A percentile compares a stretch with the other conserved stretches of the same genome.
Conservation (phyloP, 1,140 invertebrate species). For the Drosophila kurseongensis region DNA sequence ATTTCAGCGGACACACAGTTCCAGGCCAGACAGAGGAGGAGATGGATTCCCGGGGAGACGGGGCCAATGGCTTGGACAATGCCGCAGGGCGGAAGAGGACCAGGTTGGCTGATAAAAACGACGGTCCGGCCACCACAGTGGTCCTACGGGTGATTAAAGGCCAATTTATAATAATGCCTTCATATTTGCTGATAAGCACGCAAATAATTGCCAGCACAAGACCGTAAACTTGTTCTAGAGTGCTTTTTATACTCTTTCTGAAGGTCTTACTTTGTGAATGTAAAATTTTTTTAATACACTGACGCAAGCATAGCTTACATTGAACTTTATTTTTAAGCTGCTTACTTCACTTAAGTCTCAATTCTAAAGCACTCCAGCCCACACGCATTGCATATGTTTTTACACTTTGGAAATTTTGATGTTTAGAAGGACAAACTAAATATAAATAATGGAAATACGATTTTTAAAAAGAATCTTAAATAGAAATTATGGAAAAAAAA, state of each 20-base stretch:
- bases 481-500: too few species aligned
- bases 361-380: too few species aligned
- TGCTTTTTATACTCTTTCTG: background rate
- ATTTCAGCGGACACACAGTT: slow-evolving; percentile 59
- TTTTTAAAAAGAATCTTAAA: too few species aligned
- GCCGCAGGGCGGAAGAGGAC: slow-evolving; percentile 41
- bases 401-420: too few species aligned
- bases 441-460: too few species aligned
- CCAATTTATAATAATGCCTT: slow-evolving; percentile 27
- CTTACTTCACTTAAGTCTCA: too few species aligned
- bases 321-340: too few species aligned
- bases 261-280: background rate
- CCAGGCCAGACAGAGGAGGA: slow-evolving; percentile 17
- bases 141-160: slow-evolving; percentile 27
- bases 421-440: too few species aligned
- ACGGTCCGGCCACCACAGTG: slow-evolving; percentile 48
- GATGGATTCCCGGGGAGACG: background rate
- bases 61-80: slow-evolving; percentile 32
- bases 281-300: background rate
- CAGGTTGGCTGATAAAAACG: slow-evolving; percentile 76
- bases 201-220: slow-evolving; percentile 19
- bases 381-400: too few species aligned
- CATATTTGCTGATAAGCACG: slow-evolving; percentile 17
- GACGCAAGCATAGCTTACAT: too few species aligned
- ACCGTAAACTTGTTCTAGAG: background rate